These are phyloP conservation scores for Drosophila nasuta DNA, from an alignment of 1,140 invertebrate genomes.

Conservation along the genomic window DNA sequence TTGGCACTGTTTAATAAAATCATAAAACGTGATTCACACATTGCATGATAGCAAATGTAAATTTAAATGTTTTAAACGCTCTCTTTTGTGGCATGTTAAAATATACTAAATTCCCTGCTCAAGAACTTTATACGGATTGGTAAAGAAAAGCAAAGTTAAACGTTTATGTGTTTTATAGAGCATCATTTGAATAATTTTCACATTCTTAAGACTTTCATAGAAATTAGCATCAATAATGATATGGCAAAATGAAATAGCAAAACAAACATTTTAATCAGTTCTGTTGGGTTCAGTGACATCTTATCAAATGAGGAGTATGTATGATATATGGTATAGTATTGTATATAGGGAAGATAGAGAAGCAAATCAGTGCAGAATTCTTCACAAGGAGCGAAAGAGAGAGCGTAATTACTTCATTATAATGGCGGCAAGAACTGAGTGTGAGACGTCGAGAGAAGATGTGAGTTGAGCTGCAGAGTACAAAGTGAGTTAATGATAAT, in stretches of 20 bases:
- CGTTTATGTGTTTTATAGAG: not conserved
- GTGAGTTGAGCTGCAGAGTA: constrained; percentile 39
- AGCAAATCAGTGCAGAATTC: constrained; percentile 65
- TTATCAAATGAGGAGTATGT: constrained; percentile 50
- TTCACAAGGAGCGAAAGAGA: constrained; percentile 45
- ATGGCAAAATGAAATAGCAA: constrained; percentile 34
- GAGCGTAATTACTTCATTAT: constrained; percentile 78
- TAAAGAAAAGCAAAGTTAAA: not conserved
- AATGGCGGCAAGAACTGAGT: constrained; percentile 72
- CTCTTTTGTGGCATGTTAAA: not conserved
- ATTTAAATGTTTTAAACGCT: not conserved
- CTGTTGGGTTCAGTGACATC: constrained; percentile 57
- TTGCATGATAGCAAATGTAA: not conserved
- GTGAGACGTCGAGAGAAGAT: constrained; percentile 13
- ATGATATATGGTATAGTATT: too few relatives aligned
- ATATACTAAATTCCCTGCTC: not conserved
- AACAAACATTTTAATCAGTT: constrained; percentile 21
- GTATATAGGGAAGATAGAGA: constrained; percentile 9
- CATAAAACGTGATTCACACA: not conserved
- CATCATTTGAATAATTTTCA: constrained; percentile 72
- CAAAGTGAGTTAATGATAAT: constrained; percentile 75
- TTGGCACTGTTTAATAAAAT: not conserved
- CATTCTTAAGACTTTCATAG: constrained; percentile 55
- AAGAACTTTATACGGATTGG: not conserved
- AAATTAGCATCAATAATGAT: constrained; percentile 68